These are phyloP conservation scores for Conomelus anceps DNA, from an alignment of 2,888 invertebrate genomes.

Conservation along the genomic window DNA sequence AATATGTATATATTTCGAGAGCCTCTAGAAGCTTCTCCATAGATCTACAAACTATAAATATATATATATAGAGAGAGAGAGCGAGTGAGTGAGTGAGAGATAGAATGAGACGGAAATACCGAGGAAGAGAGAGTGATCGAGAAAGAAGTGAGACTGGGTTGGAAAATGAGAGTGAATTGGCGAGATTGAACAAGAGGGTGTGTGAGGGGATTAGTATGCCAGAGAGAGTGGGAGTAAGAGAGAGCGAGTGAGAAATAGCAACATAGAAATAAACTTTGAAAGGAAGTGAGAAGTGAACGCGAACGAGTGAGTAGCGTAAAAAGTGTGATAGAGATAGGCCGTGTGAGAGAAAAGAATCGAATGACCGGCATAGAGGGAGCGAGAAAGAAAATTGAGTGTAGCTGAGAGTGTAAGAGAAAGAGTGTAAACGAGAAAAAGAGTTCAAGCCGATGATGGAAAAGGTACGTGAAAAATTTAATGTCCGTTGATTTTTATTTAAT, in stretches of 20 bases:
- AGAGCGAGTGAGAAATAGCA: neutral
- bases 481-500: neutral
- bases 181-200: neutral
- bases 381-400: neutral
- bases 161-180: neutral
- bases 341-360: neutral
- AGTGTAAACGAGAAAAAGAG: no score
- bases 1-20: no score
- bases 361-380: neutral
- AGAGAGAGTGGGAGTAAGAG: neutral
- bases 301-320: neutral
- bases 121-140: neutral
- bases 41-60: no score
- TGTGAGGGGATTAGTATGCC: neutral
- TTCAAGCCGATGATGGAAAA: neutral
- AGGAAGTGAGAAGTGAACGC: neutral
- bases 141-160: neutral
- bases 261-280: neutral
- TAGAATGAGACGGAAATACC: no score
- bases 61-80: no score
- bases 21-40: no score
- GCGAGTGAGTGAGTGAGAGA: no score
- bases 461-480: neutral
- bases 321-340: neutral
- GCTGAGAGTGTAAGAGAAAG: neutral